Percentiles rank a stretch among this genome's conserved stretches.
These are phyloP conservation scores for Porites lutea DNA, from an alignment of 64 coral and sea anemone species.

Conservation along the genomic window DNA sequence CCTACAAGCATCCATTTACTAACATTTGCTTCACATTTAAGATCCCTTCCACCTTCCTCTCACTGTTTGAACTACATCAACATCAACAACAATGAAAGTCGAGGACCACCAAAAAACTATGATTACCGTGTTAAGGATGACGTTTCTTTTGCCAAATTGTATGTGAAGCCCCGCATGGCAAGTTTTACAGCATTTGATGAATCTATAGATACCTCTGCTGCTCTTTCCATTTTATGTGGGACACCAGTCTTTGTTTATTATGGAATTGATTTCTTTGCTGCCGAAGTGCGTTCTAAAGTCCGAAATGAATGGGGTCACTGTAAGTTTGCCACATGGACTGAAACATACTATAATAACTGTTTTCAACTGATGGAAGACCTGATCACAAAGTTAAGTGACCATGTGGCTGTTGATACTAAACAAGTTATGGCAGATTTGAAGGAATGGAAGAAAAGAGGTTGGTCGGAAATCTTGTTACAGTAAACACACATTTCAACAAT, in stretches of 20 bases:
- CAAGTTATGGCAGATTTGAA: background rate
- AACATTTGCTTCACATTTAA: constrained; percentile 19
- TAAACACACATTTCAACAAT: too few relatives aligned
- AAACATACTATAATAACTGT: background rate
- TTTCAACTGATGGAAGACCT: constrained; percentile 65
- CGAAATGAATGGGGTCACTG: constrained; percentile 88
- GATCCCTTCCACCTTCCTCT: background rate
- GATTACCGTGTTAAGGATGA: constrained; percentile 50
- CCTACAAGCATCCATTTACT: constrained; percentile 39
- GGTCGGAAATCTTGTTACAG: too few relatives aligned
- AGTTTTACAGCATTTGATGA: constrained; percentile 51
- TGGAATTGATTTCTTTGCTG: constrained; percentile 27
- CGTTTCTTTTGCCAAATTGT: constrained; percentile 48
- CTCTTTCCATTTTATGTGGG: constrained; percentile 52
- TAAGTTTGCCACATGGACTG: constrained; percentile 63
- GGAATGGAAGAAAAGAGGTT: constrained; percentile 6
- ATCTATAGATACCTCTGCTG: constrained; percentile 75
- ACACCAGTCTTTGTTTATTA: constrained; percentile 42
- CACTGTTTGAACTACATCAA: constrained; percentile 53
- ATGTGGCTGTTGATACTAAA: background rate
- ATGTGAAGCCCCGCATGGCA: constrained; percentile 50
- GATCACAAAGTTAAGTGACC: background rate
- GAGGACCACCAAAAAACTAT: constrained; percentile 18
- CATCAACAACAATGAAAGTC: constrained; percentile 70
- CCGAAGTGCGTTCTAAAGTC: constrained; percentile 50